Evolutionary conservation across 2,888 invertebrate genomes (phyloP).

Genomic region (Spialia ferax): DNA sequence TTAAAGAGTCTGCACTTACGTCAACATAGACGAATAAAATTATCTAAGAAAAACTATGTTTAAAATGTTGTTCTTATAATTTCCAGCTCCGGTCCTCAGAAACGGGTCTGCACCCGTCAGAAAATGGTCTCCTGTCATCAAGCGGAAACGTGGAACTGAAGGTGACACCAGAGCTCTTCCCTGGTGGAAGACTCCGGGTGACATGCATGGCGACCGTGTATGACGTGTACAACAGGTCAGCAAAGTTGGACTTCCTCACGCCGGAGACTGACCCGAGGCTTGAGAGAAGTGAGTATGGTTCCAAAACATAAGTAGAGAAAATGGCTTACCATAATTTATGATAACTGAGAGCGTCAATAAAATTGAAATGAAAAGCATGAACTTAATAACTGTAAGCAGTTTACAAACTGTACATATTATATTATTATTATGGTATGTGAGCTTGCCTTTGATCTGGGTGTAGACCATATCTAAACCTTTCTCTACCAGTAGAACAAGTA

Average conservation of each 20-base stretch:
- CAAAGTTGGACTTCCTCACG: constrained; percentile 90
- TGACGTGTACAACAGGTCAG: constrained; percentile 89
- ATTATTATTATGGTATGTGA: no score
- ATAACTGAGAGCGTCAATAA: no score
- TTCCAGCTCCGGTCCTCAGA: constrained; percentile 76
- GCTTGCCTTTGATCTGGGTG: no score
- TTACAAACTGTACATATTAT: no score
- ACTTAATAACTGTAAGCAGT: no score
- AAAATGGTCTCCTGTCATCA: constrained; percentile 84
- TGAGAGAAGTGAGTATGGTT: constrained; percentile 89
- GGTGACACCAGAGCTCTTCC: constrained; percentile 86
- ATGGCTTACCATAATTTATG: no score
- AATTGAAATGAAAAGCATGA: no score
- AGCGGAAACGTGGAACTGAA: constrained; percentile 87
- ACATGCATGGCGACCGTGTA: constrained; percentile 91
- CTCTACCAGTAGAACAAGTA: no score
- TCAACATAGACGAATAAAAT: background rate
- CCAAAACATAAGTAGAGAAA: background rate
- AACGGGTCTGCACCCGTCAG: constrained; percentile 73
- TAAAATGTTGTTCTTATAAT: background rate
- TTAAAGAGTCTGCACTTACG: no score
- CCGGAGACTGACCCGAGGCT: constrained; percentile 92
- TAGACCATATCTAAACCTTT: no score
- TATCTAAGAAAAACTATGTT: background rate
- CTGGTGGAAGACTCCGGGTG: constrained; percentile 88